Percentiles rank a stretch among this genome's conserved stretches.
Conservation (phyloP, 2,797 vertebrate genomes). For the Syngnathus rostellatus region DNA sequence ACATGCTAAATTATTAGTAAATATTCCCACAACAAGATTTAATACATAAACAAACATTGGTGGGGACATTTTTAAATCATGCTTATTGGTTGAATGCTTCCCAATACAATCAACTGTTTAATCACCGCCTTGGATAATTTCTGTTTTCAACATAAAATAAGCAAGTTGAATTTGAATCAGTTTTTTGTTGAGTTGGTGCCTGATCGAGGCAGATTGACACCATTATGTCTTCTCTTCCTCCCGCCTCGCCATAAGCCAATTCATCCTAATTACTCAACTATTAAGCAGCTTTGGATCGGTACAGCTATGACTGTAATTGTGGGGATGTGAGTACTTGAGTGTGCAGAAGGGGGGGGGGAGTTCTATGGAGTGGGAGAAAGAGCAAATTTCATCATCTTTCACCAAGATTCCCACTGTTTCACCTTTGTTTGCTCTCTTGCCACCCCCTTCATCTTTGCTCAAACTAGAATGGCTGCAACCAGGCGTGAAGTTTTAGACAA, state of each 20-base stretch:
- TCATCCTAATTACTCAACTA: constrained; percentile 43
- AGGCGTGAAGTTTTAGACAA: background rate
- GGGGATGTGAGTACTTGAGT: constrained; percentile 8
- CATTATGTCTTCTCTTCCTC: constrained; percentile 50
- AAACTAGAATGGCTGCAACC: background rate
- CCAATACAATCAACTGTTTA: background rate
- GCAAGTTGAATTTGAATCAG: constrained; percentile 1
- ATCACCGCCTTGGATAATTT: background rate
- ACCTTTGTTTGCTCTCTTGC: background rate
- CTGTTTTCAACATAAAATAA: background rate
- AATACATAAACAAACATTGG: constrained; percentile 8
- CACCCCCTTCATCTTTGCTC: background rate
- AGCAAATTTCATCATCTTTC: constrained; percentile 11
- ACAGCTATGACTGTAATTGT: constrained; percentile 18
- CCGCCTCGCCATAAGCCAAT: constrained; percentile 49
- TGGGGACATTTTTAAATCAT: too few relatives aligned
- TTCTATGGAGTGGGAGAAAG: background rate
- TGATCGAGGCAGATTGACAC: constrained; percentile 41
- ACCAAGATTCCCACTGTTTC: background rate
- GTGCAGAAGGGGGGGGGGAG: background rate
- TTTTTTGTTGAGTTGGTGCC: constrained; percentile 2
- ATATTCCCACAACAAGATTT: too few relatives aligned
- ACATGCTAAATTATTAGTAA: too few relatives aligned
- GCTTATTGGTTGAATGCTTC: background rate
- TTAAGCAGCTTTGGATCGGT: constrained; percentile 51